Base-by-base conservation (phyloP, 2,888 invertebrate species). In the Phalera bucephala region DNA sequence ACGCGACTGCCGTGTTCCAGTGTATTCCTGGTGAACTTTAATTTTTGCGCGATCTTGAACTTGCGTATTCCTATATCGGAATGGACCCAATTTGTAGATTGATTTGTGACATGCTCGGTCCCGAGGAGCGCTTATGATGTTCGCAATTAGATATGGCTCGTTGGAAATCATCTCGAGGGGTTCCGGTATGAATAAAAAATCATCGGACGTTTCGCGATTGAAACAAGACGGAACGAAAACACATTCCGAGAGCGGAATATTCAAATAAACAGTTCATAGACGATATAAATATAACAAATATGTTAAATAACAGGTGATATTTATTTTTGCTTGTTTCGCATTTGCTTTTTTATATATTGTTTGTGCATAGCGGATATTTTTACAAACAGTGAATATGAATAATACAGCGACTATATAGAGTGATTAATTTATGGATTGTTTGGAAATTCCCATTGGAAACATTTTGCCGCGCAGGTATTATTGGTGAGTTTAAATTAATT, bases 21-120 rank as follows among this genome's bases (percentile, higher is more conserved):
- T 66, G 52, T 63, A 55, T 49, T 46, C 29, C 49, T 35, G 44
- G 50, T 53, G 56, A 41, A 55, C 56, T 58, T 17, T 44, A 60
- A 62, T 72, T 84, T 80, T 73, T 76, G 78, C 83, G 86, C 77
- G 79, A 77, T 81, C 74, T 83, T 80, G 78, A 79, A 79, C 74
- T 80, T 74, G 67, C 52, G 52, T 49, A 57, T 50, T 56, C 45
- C 43, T 44, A 36, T 36, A 56, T 61, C 62, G 62, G 58, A 68
- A 52, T 63, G 59, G 57, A 57, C 58, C 70, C 61, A 71, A 74
- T 66, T 72, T 65, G 58, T 56, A 60, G 72, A 76, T 80, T 82
- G 80, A 79, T 80, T 75, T 78, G 85, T 87, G 86, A 78, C 72
- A 80, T 84, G 81, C 64, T 57, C 61, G 58, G 58, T 75, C 64